Conservation (phyloP, 2,797 vertebrate species). For the Erpetoichthys calabaricus region DNA sequence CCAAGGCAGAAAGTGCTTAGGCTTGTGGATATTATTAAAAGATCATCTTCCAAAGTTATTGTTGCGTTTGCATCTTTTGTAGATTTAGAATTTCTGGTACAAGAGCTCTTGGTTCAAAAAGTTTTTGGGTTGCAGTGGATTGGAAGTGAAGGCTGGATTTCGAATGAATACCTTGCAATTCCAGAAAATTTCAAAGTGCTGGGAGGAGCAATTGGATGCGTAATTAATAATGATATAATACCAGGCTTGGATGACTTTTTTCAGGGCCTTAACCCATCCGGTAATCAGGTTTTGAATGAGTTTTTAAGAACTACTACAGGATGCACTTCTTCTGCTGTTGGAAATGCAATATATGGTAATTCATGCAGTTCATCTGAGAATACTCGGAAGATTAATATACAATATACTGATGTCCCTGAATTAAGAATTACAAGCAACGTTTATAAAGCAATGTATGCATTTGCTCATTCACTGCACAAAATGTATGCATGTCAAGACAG, state of each 20-base stretch:
- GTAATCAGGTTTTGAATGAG: conserved; percentile 3
- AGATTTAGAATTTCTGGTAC: neutral
- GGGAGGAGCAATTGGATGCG: conserved; percentile 5
- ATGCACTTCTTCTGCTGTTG: neutral
- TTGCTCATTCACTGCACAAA: neutral
- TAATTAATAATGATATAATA: neutral
- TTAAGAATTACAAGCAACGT: conserved; percentile 3
- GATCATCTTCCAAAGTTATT: conserved; percentile 4
- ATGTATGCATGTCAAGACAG: neutral
- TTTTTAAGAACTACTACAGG: neutral
- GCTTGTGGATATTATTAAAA: neutral
- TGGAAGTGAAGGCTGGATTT: conserved; percentile 7
- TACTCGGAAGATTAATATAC: neutral
- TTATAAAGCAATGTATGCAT: neutral
- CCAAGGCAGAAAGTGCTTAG: neutral
- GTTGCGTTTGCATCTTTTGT: neutral
- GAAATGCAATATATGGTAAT: neutral
- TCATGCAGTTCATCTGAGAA: neutral
- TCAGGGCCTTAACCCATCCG: neutral
- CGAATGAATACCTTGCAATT: neutral
- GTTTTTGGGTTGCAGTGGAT: conserved; percentile 1
- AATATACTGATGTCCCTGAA: conserved; percentile 3
- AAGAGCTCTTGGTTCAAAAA: conserved; percentile 4
- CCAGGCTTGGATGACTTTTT: conserved; percentile 8
- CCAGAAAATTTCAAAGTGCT: conserved; percentile 1